Conservation (phyloP, 37 sponge, comb jelly and placozoan genomes). For the Beroe ovata region DNA sequence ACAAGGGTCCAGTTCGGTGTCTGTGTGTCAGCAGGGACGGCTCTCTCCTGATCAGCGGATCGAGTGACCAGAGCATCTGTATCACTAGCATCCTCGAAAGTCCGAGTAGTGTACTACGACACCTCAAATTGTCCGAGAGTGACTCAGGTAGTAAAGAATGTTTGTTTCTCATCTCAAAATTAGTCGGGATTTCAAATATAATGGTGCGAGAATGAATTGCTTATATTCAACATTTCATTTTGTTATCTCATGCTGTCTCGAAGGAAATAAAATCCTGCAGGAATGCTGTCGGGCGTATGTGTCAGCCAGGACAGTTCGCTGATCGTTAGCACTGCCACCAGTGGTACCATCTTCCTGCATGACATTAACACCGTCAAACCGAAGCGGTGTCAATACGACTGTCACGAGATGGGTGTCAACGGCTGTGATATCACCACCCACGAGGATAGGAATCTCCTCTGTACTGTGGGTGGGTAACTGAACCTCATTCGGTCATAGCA, state of each 20-base stretch:
- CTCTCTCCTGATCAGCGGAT: constrained; percentile 40
- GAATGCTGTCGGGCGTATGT: constrained; percentile 56
- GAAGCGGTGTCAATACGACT: constrained; percentile 15
- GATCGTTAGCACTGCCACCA: constrained; percentile 53
- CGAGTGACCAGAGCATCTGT: constrained; percentile 30
- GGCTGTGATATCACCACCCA: constrained; percentile 21
- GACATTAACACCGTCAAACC: constrained; percentile 32
- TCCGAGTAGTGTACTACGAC: background rate
- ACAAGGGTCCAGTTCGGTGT: constrained; percentile 63
- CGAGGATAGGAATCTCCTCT: background rate
- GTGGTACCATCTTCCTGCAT: constrained; percentile 38
- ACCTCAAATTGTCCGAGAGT: constrained; percentile 37
- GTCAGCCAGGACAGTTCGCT: constrained; percentile 29
- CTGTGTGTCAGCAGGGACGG: constrained; percentile 46
- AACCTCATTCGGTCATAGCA: background rate
- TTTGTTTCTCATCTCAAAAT: too few relatives aligned
- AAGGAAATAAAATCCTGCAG: background rate
- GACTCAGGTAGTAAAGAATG: constrained; percentile 62
- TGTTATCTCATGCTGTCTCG: background rate
- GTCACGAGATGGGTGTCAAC: constrained; percentile 52
- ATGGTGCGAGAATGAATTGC: too few relatives aligned
- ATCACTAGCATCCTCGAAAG: background rate
- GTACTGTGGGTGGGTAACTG: constrained; percentile 35
- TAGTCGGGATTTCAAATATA: too few relatives aligned
- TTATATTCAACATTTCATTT: background rate